Conservation (phyloP, 1,140 invertebrate species). For the Stegodyphus dumicola region DNA sequence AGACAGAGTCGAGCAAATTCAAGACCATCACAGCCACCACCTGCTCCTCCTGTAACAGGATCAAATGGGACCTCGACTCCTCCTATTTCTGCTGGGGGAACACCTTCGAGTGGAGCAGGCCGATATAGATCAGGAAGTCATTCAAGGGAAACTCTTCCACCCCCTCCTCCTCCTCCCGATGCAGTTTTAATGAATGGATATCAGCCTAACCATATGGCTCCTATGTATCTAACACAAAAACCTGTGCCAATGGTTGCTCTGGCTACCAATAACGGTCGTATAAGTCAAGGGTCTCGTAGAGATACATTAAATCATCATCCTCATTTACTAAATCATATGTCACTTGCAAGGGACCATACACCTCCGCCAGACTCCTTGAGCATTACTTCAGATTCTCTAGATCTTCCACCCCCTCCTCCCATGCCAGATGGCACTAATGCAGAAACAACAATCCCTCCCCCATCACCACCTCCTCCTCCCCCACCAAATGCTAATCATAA, state of each 20-base stretch:
- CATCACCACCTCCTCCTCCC: slow-evolving; percentile 69
- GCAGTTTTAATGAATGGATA: slow-evolving; percentile 61
- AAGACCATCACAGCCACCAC: slow-evolving; percentile 64
- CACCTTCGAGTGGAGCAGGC: slow-evolving; percentile 74
- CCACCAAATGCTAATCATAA: slow-evolving; percentile 68
- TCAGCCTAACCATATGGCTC: slow-evolving; percentile 35
- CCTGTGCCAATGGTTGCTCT: slow-evolving; percentile 23
- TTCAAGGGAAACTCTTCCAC: slow-evolving; percentile 79
- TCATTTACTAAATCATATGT: slow-evolving; percentile 52
- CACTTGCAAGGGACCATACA: slow-evolving; percentile 53
- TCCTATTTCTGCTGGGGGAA: slow-evolving; percentile 73
- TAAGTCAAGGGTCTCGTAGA: slow-evolving; percentile 58
- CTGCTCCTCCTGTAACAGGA: slow-evolving; percentile 58
- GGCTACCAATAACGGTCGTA: background rate
- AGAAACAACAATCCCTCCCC: slow-evolving; percentile 64
- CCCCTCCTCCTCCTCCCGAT: slow-evolving; percentile 86
- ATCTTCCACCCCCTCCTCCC: slow-evolving; percentile 76
- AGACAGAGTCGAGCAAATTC: slow-evolving; percentile 41
- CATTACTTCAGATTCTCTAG: slow-evolving; percentile 64
- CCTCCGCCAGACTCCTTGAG: slow-evolving; percentile 61
- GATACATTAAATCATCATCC: slow-evolving; percentile 61
- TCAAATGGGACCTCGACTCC: slow-evolving; percentile 69
- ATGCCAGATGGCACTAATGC: slow-evolving; percentile 64
- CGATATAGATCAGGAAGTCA: slow-evolving; percentile 71
- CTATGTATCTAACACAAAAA: slow-evolving; percentile 59